These are phyloP conservation scores for Ips typographus DNA, from an alignment of 1,140 invertebrate species.

Conservation along the genomic window DNA sequence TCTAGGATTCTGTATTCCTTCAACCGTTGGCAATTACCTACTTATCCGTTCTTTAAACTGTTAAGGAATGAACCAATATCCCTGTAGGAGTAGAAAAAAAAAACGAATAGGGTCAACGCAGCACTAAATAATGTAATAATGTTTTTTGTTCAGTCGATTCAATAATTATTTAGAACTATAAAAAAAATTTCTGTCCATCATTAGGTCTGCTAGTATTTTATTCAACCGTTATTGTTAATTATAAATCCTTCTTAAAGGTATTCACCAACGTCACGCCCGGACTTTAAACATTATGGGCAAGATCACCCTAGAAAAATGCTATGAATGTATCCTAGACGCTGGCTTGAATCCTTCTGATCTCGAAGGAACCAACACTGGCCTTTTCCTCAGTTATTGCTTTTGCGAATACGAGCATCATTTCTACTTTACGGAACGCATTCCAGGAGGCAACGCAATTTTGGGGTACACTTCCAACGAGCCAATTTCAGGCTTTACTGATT, in stretches of 20 bases:
- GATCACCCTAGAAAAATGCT: constrained; percentile 78
- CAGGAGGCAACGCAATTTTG: constrained; percentile 65
- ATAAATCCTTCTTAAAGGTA: not conserved
- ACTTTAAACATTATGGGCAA: constrained; percentile 49
- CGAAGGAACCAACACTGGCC: constrained; percentile 72
- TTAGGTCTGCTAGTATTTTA: too few species aligned
- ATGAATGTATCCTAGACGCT: constrained; percentile 88
- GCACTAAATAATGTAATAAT: too few species aligned
- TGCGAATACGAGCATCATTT: constrained; percentile 70
- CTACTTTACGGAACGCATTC: constrained; percentile 65
- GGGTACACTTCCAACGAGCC: constrained; percentile 58
- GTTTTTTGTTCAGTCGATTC: too few species aligned
- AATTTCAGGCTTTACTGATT: not conserved
- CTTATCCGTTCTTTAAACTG: too few species aligned
- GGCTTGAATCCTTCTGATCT: constrained; percentile 66
- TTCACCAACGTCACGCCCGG: not conserved
- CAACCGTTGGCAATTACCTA: too few species aligned
- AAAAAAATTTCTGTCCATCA: too few species aligned
- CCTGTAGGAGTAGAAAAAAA: too few species aligned
- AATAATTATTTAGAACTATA: too few species aligned
- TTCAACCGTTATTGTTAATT: too few species aligned
- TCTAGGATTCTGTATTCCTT: too few species aligned
- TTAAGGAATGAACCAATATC: too few species aligned
- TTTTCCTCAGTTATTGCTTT: constrained; percentile 68
- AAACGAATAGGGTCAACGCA: too few species aligned